Percentiles rank a stretch among this genome's conserved stretches.
phyloP scores from a whole-genome alignment of 2,888 invertebrate genomes.

The Falcaria lacertinaria region DNA sequence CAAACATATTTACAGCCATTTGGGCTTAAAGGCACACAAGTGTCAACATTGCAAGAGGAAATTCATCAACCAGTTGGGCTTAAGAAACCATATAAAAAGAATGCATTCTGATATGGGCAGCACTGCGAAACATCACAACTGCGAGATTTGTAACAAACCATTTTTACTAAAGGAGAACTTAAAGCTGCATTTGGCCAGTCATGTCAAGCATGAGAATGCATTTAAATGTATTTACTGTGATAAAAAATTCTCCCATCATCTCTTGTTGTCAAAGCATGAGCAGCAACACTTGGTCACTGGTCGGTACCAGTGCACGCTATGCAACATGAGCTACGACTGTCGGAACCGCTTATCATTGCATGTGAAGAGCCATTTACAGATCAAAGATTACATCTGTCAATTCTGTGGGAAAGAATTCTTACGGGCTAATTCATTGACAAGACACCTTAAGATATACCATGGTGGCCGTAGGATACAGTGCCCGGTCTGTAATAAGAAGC shows the following conservation, averaged over 20 bases:
- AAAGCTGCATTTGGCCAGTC: conserved; percentile 85
- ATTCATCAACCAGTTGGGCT: conserved; percentile 82
- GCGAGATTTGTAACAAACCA: conserved; percentile 86
- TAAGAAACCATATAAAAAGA: conserved; percentile 82
- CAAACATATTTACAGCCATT: conserved; percentile 84
- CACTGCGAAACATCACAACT: conserved; percentile 77
- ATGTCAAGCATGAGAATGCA: conserved; percentile 70
- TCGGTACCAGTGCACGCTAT: conserved; percentile 85
- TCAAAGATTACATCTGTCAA: conserved; percentile 88
- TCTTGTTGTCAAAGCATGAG: conserved; percentile 81
- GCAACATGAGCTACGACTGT: conserved; percentile 85
- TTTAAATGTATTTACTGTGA: conserved; percentile 85
- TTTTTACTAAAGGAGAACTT: conserved; percentile 88
- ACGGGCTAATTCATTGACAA: conserved; percentile 85
- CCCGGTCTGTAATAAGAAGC: conserved; percentile 87
- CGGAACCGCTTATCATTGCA: conserved; percentile 82
- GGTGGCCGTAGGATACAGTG: conserved; percentile 88
- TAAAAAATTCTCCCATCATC: conserved; percentile 47
- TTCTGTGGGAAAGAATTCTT: conserved; percentile 89
- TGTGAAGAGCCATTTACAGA: conserved; percentile 85
- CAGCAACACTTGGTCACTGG: conserved; percentile 86
- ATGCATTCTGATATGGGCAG: conserved; percentile 63
- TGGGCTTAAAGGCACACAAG: conserved; percentile 81
- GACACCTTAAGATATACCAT: conserved; percentile 88
- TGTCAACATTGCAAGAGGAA: conserved; percentile 82